Percentiles rank a stretch among this genome's conserved stretches.
Evolutionary conservation across 1,140 invertebrate species (phyloP).

Genomic region (Nymphalis io): DNA sequence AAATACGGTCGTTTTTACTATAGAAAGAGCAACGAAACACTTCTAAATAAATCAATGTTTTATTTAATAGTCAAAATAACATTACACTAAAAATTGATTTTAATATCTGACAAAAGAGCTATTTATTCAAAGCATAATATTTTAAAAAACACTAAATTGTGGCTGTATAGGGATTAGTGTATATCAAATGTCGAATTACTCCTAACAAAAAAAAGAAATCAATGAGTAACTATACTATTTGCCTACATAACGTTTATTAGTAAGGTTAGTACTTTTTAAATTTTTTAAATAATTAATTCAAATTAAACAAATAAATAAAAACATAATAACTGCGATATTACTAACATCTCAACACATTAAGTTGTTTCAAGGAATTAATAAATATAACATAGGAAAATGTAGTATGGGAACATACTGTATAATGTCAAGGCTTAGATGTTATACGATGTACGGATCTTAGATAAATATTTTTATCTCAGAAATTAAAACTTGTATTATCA

Average conservation of each 20-base stretch:
- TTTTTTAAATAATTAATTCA: too few relatives aligned
- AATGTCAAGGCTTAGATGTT: constrained; percentile 11
- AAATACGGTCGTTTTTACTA: too few relatives aligned
- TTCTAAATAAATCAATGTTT: not conserved
- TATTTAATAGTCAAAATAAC: too few relatives aligned
- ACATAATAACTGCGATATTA: not conserved
- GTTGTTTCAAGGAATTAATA: constrained; percentile 1
- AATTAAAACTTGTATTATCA: not conserved
- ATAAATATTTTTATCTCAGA: constrained; percentile 1
- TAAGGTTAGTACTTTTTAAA: too few relatives aligned
- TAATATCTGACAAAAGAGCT: too few relatives aligned
- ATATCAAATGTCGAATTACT: too few relatives aligned
- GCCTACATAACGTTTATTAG: too few relatives aligned
- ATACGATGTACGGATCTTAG: not conserved
- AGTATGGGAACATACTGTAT: constrained; percentile 1
- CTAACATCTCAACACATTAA: not conserved
- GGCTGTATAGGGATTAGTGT: too few relatives aligned
- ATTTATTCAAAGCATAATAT: not conserved
- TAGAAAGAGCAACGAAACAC: not conserved
- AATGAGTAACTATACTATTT: too few relatives aligned
- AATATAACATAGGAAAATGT: constrained; percentile 11
- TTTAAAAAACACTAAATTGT: too few relatives aligned
- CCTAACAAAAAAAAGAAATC: too few relatives aligned
- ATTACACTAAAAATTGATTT: too few relatives aligned
- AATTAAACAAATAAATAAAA: not conserved